Percentiles rank a stretch among this genome's conserved stretches.
Conservation (phyloP, 2,113 vertebrate species). For the Hucho hucho region DNA sequence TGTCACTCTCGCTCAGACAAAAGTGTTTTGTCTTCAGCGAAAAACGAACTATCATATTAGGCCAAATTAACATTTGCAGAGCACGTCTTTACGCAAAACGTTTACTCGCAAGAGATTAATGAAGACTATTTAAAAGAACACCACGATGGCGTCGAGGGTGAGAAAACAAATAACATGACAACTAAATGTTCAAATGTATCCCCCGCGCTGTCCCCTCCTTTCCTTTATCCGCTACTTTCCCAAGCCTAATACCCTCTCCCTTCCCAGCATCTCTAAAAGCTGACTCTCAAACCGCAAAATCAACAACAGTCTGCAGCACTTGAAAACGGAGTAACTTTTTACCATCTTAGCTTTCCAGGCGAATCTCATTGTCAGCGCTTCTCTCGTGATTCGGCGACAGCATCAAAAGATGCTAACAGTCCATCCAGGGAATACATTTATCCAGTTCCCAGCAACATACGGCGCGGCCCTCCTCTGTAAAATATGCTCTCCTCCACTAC, state of each 20-base stretch:
- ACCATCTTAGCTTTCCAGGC: constrained; percentile 96
- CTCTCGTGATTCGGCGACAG: constrained; percentile 71
- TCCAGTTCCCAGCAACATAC: constrained; percentile 4
- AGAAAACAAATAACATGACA: constrained; percentile 40
- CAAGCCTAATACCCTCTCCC: constrained; percentile 15
- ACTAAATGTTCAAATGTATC: constrained; percentile 28
- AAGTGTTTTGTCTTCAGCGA: constrained; percentile 42
- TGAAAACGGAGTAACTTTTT: constrained; percentile 52
- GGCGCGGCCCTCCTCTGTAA: background rate
- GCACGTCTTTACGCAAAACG: constrained; percentile 14
- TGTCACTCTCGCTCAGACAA: constrained; percentile 27
- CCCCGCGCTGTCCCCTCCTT: background rate
- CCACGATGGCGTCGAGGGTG: background rate
- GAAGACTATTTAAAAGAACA: constrained; percentile 27
- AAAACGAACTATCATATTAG: constrained; percentile 17
- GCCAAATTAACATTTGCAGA: constrained; percentile 10
- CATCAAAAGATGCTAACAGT: constrained; percentile 66
- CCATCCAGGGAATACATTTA: constrained; percentile 29
- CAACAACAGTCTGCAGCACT: constrained; percentile 38
- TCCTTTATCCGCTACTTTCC: constrained; percentile 40
- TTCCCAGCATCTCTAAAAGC: constrained; percentile 4
- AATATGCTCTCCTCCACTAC: constrained; percentile 1
- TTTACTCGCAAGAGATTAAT: constrained; percentile 33
- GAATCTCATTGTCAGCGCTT: constrained; percentile 88
- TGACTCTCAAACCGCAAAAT: constrained; percentile 43